These are phyloP conservation scores for Oceanites oceanicus DNA, from an alignment of 2,113 vertebrate species.

Conservation along the genomic window DNA sequence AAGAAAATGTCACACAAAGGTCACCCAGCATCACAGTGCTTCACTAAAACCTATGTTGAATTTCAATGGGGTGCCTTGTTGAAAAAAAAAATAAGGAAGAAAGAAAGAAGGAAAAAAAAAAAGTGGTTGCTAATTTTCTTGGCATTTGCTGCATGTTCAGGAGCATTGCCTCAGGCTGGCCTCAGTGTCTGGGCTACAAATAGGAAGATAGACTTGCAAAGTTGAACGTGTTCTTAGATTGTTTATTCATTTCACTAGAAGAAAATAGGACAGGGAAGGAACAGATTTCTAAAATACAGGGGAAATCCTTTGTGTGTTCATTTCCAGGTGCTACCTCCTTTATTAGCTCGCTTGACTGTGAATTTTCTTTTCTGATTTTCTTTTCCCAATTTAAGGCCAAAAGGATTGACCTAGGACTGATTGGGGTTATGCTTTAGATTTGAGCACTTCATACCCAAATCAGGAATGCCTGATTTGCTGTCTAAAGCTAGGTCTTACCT, in stretches of 20 bases:
- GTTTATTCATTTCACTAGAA: neutral
- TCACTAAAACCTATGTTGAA: neutral
- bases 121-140: constrained; percentile 28
- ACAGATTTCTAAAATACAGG: neutral
- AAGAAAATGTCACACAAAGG: constrained; percentile 60
- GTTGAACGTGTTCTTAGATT: neutral
- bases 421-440: neutral
- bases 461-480: neutral
- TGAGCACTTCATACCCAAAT: neutral
- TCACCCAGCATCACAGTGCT: constrained; percentile 20
- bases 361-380: neutral
- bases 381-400: neutral
- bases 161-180: constrained; percentile 41
- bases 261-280: neutral
- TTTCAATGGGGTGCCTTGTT: constrained; percentile 25
- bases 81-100: neutral
- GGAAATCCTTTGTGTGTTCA: neutral
- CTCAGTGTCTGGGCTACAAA: neutral
- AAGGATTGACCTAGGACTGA: neutral
- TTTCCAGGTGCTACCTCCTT: neutral
- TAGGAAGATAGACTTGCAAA: neutral
- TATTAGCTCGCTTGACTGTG: neutral
- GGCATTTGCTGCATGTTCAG: constrained; percentile 33
- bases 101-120: neutral
- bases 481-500: neutral